phyloP scores from a whole-genome alignment of 2,797 vertebrate genomes.

The Oophaga sylvatica region DNA sequence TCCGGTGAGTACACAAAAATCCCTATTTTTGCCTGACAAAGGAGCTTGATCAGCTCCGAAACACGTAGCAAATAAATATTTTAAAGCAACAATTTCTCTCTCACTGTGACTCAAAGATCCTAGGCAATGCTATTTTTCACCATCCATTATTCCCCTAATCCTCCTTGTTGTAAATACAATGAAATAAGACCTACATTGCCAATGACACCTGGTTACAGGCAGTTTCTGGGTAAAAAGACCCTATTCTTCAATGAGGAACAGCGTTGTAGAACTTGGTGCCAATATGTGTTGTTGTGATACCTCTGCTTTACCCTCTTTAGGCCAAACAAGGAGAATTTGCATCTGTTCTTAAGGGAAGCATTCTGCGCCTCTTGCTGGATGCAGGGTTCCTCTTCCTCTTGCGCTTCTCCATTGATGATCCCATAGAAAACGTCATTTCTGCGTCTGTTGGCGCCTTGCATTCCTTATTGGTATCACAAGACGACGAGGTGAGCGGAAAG shows the following conservation, averaged over 20 bases:
- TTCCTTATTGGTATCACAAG: constrained; percentile 83
- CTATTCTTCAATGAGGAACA: neutral
- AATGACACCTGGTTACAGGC: too few relatives aligned
- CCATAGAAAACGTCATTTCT: constrained; percentile 86
- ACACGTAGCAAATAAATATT: too few relatives aligned
- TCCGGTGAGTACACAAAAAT: too few relatives aligned
- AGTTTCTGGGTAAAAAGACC: too few relatives aligned
- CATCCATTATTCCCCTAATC: too few relatives aligned
- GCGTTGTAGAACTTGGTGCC: neutral
- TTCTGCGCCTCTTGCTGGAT: constrained; percentile 85
- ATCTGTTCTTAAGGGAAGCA: constrained; percentile 78
- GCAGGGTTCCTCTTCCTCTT: constrained; percentile 95
- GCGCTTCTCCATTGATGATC: constrained; percentile 91
- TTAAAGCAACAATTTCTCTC: too few relatives aligned
- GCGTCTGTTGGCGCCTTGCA: constrained; percentile 82
- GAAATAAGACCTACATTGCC: too few relatives aligned
- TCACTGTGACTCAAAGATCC: too few relatives aligned
- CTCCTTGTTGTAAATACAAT: too few relatives aligned
- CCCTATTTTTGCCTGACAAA: too few relatives aligned
- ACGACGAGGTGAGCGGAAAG: constrained; percentile 85
- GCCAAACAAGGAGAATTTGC: constrained; percentile 83
- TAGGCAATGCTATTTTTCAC: too few relatives aligned
- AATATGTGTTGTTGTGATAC: neutral
- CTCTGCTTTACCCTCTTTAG: constrained; percentile 69
- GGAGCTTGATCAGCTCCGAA: too few relatives aligned